These are phyloP conservation scores for Myotis planiceps DNA, from an alignment of 2,797 vertebrate species.

Conservation along the genomic window DNA sequence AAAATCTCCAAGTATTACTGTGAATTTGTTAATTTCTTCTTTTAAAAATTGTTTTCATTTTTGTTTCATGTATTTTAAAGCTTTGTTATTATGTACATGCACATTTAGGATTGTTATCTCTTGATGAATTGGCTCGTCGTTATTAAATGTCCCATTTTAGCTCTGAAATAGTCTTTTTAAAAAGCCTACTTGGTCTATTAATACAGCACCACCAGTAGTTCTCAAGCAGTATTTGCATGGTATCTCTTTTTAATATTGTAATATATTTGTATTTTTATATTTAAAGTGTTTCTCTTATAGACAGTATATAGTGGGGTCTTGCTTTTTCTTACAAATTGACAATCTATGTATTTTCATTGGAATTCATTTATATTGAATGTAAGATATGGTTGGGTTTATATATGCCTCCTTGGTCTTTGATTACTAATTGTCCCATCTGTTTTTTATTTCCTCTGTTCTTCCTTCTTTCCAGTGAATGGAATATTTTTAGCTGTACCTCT, in stretches of 20 bases:
- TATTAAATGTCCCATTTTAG: constrained; percentile 30
- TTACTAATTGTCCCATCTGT: not conserved
- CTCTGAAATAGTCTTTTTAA: not conserved
- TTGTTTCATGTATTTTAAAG: constrained; percentile 20
- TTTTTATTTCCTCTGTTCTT: constrained; percentile 38
- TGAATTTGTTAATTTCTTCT: constrained; percentile 13
- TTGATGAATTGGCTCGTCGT: constrained; percentile 7
- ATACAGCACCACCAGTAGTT: not conserved
- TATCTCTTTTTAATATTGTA: not conserved
- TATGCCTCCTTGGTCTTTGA: constrained; percentile 28
- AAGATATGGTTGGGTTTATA: constrained; percentile 37
- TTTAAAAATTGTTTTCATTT: constrained; percentile 26
- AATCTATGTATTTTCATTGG: constrained; percentile 11
- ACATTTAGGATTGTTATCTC: not conserved
- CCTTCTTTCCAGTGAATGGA: not conserved
- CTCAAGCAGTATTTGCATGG: not conserved
- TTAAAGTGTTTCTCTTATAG: constrained; percentile 41
- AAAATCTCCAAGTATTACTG: not conserved
- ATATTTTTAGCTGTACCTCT: not conserved
- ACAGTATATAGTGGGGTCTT: not conserved
- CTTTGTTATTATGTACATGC: not conserved
- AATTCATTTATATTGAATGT: not conserved
- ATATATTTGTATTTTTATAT: constrained; percentile 18
- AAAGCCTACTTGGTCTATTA: not conserved
- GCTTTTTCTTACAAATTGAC: constrained; percentile 29